Evolutionary conservation across 2,888 invertebrate species (phyloP), one percentile per base, ranked within the genome.

Genomic region (Oeneis ivallda): DNA sequence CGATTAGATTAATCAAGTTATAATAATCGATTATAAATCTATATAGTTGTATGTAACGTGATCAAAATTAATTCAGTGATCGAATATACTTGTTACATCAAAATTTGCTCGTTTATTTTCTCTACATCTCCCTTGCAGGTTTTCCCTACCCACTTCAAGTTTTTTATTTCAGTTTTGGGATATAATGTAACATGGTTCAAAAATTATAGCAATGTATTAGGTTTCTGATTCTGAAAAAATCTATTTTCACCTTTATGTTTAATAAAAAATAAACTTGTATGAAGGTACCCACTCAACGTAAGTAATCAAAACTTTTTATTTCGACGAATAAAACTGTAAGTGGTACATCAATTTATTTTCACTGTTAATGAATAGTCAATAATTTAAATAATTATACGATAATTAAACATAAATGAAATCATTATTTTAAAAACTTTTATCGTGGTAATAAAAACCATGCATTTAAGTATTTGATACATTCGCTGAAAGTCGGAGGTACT

Each of bases 51-150:
- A 79, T 69, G 74, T 74, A 71, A 82, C 81, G 78, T 86, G 83
- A 81, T 85, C 80, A 77, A 77, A 79, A 83, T 81, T 82, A 80
- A 85, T 81, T 87, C 90, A 89, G 91, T 92, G 91, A 88, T 91
- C 91, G 91, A 92, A 92, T 91, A 88, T 87, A 90, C 85, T 92
- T 92, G 92, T 92, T 92, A 92, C 87, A 87, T 85, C 88, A 88
- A 70, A 50, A 37, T 50, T 11, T 54, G 26, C 39, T 65, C 54
- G 67, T 70, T 72, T 70, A 64, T 45, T 47, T 64, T 39, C 39
- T 52, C 26, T 45, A 45, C 15, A n/a, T 43, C 13, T 15, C 11
- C 17, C n/a, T 26, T 26, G 26, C 26, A 26, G 26, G 11, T 17
- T 17, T 39, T 37, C 37, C 15, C 34, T n/a, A n/a, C 26, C 26